Evolutionary conservation across 1,140 invertebrate species (phyloP).

Genomic region (Acromyrmex heyeri): DNA sequence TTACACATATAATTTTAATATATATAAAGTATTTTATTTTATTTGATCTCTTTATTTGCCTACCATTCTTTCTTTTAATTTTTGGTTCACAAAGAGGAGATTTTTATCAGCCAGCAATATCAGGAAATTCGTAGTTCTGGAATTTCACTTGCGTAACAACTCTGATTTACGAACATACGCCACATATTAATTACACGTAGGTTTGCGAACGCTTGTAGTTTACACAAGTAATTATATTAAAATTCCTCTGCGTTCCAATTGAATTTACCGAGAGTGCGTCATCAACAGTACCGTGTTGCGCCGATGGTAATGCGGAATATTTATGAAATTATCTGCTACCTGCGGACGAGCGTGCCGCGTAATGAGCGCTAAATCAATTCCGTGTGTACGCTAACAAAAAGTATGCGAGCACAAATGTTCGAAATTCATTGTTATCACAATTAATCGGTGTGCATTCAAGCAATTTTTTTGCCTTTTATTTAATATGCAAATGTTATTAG

Average conservation of each 20-base stretch:
- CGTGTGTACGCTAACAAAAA: conserved; percentile 31
- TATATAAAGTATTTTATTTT: neutral
- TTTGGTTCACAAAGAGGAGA: neutral
- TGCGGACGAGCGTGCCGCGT: conserved; percentile 10
- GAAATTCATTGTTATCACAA: conserved; percentile 6
- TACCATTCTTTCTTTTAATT: neutral
- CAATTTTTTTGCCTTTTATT: neutral
- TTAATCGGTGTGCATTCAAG: conserved; percentile 2
- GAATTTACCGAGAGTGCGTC: conserved; percentile 35
- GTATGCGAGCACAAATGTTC: neutral
- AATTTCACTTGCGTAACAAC: conserved; percentile 39
- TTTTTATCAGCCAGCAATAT: conserved; percentile 21
- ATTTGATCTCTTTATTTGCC: neutral
- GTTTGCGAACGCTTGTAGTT: conserved; percentile 26
- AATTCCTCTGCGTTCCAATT: conserved; percentile 40
- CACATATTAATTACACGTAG: conserved; percentile 18
- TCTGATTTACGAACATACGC: conserved; percentile 33
- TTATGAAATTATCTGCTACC: conserved; percentile 52
- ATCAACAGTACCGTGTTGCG: conserved; percentile 20
- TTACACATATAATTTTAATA: neutral
- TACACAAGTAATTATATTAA: conserved; percentile 60
- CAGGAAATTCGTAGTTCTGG: neutral
- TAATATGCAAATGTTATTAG: conserved; percentile 14
- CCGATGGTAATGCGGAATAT: conserved; percentile 37
- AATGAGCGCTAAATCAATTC: conserved; percentile 47